Conservation (phyloP, 2,888 invertebrate species). For the Aleiodes testaceus region DNA sequence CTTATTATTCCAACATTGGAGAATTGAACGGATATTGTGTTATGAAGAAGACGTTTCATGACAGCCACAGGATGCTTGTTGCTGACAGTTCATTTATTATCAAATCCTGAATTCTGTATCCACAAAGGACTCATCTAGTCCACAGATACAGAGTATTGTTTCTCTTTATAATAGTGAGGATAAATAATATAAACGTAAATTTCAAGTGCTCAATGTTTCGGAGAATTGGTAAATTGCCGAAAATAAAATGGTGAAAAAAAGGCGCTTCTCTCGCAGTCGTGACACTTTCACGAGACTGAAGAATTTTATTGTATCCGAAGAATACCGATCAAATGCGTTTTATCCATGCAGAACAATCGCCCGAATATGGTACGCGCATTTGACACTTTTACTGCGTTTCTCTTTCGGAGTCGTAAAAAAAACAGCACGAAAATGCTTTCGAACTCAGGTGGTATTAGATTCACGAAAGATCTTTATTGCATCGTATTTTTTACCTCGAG, state of each 20-base stretch:
- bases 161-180: background rate
- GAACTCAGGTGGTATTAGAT: constrained; percentile 26
- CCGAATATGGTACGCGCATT: constrained; percentile 46
- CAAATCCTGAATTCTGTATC: constrained; percentile 2
- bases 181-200: background rate
- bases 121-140: constrained; percentile 1
- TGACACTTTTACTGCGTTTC: constrained; percentile 48
- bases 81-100: constrained; percentile 40
- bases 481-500: constrained; percentile 48
- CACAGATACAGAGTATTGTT: background rate
- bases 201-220: background rate
- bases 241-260: constrained; percentile 10
- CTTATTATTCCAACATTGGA: constrained; percentile 20
- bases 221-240: too few species aligned
- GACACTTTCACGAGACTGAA: constrained; percentile 45
- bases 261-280: background rate
- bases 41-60: constrained; percentile 18
- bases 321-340: constrained; percentile 51
- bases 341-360: constrained; percentile 51
- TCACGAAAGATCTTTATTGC: constrained; percentile 46
- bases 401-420: constrained; percentile 45
- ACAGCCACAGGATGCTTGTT: constrained; percentile 28
- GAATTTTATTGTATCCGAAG: constrained; percentile 48
- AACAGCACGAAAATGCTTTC: constrained; percentile 40
- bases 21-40: constrained; percentile 22